Evolutionary conservation across 2,888 invertebrate species (phyloP).

Genomic region (Agrotis segetum): DNA sequence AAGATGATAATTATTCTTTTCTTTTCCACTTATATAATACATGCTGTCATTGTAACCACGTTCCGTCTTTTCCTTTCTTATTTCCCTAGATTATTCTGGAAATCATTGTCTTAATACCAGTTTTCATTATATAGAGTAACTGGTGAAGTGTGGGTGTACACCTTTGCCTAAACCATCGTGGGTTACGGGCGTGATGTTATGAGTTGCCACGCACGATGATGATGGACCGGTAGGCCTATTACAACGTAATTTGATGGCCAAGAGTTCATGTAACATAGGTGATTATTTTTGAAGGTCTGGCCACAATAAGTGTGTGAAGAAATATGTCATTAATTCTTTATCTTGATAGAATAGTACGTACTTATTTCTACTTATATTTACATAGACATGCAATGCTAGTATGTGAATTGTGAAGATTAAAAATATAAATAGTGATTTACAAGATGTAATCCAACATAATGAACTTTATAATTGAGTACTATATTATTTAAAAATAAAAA

Average conservation of each 20-base stretch:
- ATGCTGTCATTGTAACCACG: no score
- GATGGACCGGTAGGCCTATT: constrained; percentile 37
- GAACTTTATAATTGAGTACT: no score
- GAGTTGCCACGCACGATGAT: constrained; percentile 16
- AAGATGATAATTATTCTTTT: no score
- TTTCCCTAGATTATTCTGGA: no score
- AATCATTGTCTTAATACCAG: no score
- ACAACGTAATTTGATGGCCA: constrained; percentile 30
- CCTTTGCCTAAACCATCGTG: no score
- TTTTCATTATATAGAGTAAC: background rate
- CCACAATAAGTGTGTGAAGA: constrained; percentile 1
- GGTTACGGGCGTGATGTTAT: background rate
- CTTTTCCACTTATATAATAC: no score
- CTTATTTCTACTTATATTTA: background rate
- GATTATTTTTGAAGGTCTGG: constrained; percentile 31
- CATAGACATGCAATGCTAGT: background rate
- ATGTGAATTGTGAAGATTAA: background rate
- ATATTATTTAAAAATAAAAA: no score
- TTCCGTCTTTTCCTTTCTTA: no score
- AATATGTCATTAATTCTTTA: constrained; percentile 14
- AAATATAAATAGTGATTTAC: background rate
- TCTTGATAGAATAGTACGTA: background rate
- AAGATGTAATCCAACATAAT: no score
- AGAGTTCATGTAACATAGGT: constrained; percentile 25
- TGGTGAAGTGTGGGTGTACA: background rate